Conservation (phyloP, 92 coral and sea anemone genomes). For the Palythoa caribaeorum region DNA sequence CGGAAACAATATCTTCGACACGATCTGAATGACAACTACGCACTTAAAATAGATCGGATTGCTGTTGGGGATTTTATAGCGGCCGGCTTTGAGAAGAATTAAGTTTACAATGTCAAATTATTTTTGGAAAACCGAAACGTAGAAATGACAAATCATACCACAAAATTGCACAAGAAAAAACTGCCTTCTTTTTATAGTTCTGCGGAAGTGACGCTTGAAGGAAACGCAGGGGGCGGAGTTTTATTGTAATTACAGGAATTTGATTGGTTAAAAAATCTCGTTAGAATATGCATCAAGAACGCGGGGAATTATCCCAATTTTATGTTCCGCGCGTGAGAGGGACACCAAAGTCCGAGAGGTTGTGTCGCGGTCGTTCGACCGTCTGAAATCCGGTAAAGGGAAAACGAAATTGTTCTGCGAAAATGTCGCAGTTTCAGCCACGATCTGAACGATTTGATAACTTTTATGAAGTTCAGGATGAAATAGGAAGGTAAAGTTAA, state of each 20-base stretch:
- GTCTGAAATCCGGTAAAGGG: background rate
- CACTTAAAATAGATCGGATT: constrained; percentile 10
- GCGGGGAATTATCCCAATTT: constrained; percentile 51
- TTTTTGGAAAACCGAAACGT: background rate
- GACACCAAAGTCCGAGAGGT: background rate
- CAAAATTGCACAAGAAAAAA: background rate
- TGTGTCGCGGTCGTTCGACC: constrained; percentile 5
- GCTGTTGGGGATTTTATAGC: background rate
- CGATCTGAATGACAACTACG: constrained; percentile 23
- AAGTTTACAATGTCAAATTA: background rate
- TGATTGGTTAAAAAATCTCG: constrained; percentile 26
- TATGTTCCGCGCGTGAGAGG: constrained; percentile 25
- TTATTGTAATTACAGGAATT: background rate
- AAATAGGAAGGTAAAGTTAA: constrained; percentile 78
- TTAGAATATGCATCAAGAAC: constrained; percentile 59
- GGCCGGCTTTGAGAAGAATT: background rate
- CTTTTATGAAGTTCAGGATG: constrained; percentile 81
- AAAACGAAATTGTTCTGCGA: background rate
- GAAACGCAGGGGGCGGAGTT: constrained; percentile 40
- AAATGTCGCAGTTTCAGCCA: constrained; percentile 69
- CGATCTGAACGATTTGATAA: constrained; percentile 80
- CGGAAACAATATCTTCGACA: constrained; percentile 23
- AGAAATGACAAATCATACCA: background rate
- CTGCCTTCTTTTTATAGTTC: background rate
- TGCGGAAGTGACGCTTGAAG: constrained; percentile 38